Percentiles rank a stretch among this genome's conserved stretches.
phyloP scores from a whole-genome alignment of 1,140 invertebrate species.

The Pogonognathellus flavescens region DNA sequence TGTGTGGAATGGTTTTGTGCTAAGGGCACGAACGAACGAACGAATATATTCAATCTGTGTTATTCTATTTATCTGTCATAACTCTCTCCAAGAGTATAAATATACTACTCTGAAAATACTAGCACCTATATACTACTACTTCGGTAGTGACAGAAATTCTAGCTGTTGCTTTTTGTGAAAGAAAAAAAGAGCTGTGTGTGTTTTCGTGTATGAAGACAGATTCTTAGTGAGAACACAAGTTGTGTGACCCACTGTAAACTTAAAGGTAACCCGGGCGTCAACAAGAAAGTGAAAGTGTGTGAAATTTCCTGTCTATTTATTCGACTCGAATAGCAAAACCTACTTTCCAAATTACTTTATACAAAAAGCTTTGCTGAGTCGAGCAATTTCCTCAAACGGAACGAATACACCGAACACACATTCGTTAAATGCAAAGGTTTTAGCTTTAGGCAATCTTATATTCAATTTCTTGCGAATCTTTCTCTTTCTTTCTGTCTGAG shows the following conservation, averaged over 20 bases:
- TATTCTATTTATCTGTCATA: neutral
- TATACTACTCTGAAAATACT: neutral
- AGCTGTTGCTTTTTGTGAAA: constrained; percentile 30
- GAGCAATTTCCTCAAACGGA: neutral
- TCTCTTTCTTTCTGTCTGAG: too few relatives aligned
- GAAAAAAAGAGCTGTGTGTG: neutral
- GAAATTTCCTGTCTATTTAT: constrained; percentile 28
- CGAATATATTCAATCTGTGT: too few relatives aligned
- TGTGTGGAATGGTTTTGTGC: neutral
- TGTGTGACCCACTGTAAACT: neutral
- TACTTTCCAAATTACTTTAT: neutral
- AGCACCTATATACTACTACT: too few relatives aligned
- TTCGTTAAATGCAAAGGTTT: too few relatives aligned
- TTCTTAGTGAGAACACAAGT: neutral
- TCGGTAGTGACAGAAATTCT: constrained; percentile 15
- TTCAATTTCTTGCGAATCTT: too few relatives aligned
- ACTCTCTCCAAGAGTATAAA: neutral
- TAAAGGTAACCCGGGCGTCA: neutral
- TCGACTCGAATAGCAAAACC: too few relatives aligned
- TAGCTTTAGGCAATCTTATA: too few relatives aligned
- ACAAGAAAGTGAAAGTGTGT: constrained; percentile 32
- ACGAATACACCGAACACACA: too few relatives aligned
- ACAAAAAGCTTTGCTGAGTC: neutral
- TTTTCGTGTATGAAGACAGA: neutral
- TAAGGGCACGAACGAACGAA: too few relatives aligned